A percentile compares a stretch with the other conserved stretches of the same genome.
Conservation (phyloP, 1,140 invertebrate species). For the Euura saliciscinereae region DNA sequence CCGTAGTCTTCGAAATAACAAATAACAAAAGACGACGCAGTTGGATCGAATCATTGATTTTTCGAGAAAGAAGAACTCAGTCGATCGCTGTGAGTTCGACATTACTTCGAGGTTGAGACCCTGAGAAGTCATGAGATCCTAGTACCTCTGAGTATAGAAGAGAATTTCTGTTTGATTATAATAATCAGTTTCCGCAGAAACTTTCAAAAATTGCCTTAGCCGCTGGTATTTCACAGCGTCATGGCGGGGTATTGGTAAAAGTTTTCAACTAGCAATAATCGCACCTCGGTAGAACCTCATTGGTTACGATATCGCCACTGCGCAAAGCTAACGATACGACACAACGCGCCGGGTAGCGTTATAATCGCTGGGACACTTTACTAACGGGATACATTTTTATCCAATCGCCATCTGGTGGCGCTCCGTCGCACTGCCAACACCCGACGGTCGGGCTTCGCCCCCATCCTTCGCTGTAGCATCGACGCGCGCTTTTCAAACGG, state of each 20-base stretch:
- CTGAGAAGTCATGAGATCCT: no score
- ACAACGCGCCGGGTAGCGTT: background rate
- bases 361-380: background rate
- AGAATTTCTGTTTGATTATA: background rate
- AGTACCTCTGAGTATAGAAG: background rate
- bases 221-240: conserved; percentile 20
- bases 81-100: no score
- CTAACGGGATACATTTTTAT: conserved; percentile 22
- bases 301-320: conserved; percentile 61
- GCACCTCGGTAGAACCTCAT: conserved; percentile 86
- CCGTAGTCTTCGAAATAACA: no score
- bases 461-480: no score
- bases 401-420: conserved; percentile 23
- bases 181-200: conserved; percentile 55
- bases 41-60: no score
- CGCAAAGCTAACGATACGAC: conserved; percentile 5
- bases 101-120: no score
- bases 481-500: no score
- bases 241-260: conserved; percentile 46
- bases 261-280: conserved; percentile 92
- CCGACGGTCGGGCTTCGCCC: no score
- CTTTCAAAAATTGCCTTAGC: conserved; percentile 44
- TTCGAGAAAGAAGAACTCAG: no score
- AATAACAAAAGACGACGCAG: no score
- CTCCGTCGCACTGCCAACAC: conserved; percentile 9